phyloP scores from a whole-genome alignment of 2,797 vertebrate genomes.

The Meriones psammophilus region DNA sequence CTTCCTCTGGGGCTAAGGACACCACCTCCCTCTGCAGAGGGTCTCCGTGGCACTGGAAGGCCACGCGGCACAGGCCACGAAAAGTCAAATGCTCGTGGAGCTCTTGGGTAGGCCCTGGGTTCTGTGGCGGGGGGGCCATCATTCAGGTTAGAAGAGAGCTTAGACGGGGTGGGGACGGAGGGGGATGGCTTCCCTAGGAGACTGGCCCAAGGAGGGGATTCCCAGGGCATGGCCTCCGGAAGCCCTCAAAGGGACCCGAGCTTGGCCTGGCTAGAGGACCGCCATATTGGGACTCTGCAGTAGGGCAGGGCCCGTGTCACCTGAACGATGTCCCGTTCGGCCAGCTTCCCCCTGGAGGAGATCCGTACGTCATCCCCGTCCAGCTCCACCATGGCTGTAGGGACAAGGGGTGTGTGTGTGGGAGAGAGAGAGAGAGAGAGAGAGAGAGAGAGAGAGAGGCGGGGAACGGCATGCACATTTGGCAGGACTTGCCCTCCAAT shows the following conservation, averaged over 20 bases:
- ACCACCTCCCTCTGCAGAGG: too few species aligned
- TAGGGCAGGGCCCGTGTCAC: constrained; percentile 85
- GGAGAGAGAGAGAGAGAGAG: too few species aligned
- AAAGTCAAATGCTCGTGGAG: not conserved
- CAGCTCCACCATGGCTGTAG: constrained; percentile 96
- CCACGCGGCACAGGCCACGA: not conserved
- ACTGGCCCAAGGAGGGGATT: not conserved
- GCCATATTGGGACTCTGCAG: not conserved
- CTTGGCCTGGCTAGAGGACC: not conserved
- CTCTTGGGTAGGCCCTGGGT: not conserved
- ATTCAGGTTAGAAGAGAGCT: not conserved
- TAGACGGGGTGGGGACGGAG: too few species aligned
- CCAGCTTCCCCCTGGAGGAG: constrained; percentile 95
- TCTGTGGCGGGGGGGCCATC: not conserved
- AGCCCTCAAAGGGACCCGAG: not conserved
- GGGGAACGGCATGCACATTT: not conserved
- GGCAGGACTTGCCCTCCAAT: not conserved
- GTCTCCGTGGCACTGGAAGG: not conserved
- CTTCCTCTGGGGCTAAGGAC: too few species aligned
- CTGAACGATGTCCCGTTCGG: constrained; percentile 97
- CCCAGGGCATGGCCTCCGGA: not conserved
- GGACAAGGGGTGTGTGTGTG: accelerated
- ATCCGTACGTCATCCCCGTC: constrained; percentile 97
- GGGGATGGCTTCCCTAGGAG: not conserved
- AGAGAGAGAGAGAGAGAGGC: too few species aligned